Conservation (phyloP, 2,797 vertebrate species). For the Rhadinocentrus ornatus region DNA sequence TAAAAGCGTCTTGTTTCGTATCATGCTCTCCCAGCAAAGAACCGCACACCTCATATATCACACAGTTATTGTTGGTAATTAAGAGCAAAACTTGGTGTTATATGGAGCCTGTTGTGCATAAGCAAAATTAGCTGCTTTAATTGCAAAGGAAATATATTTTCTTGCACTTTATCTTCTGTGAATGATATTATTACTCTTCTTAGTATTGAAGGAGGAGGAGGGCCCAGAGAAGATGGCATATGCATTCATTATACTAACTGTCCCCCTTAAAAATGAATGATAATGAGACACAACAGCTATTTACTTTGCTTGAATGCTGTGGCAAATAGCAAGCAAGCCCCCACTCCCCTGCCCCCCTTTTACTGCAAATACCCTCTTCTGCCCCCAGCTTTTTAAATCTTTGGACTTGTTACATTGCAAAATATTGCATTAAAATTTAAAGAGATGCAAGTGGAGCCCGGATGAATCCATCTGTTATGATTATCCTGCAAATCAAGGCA, state of each 20-base stretch:
- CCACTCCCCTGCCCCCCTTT: conserved; percentile 48
- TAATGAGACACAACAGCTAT: conserved; percentile 80
- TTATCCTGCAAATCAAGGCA: conserved; percentile 62
- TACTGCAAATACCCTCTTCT: conserved; percentile 46
- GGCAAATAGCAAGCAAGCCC: conserved; percentile 52
- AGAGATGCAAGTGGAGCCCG: conserved; percentile 33
- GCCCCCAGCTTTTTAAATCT: conserved; percentile 69
- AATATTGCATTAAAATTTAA: conserved; percentile 71
- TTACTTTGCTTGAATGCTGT: conserved; percentile 77
- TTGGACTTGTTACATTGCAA: conserved; percentile 67
- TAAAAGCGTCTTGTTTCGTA: conserved; percentile 81
- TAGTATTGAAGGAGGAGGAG: conserved; percentile 72
- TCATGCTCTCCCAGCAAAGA: conserved; percentile 69
- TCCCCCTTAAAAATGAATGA: conserved; percentile 79
- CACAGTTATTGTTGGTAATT: conserved; percentile 81
- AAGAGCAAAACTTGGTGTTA: conserved; percentile 74
- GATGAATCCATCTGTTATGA: conserved; percentile 53
- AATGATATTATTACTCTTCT: conserved; percentile 73
- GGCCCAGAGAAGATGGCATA: conserved; percentile 46
- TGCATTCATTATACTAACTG: conserved; percentile 79
- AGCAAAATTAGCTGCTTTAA: conserved; percentile 81
- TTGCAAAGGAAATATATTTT: conserved; percentile 77
- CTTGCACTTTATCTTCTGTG: conserved; percentile 71
- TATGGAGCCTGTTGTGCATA: conserved; percentile 73
- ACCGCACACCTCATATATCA: conserved; percentile 73